Percentiles rank a stretch among this genome's conserved stretches.
phyloP scores from a whole-genome alignment of 64 coral and sea anemone genomes.

The Stylophora pistillata region DNA sequence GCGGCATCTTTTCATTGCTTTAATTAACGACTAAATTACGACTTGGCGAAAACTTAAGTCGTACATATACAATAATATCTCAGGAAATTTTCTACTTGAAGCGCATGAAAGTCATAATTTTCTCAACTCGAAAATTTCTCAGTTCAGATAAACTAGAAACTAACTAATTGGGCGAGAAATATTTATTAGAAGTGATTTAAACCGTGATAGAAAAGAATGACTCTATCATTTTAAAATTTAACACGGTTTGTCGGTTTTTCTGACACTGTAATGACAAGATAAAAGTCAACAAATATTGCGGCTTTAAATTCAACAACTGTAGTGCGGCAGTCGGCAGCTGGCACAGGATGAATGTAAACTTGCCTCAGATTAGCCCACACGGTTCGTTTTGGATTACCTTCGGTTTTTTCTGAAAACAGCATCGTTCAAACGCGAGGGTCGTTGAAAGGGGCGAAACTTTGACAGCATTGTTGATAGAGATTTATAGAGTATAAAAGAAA shows the following conservation, averaged over 20 bases:
- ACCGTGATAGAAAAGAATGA: not conserved
- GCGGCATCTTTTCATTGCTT: not conserved
- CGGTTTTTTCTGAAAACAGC: not conserved
- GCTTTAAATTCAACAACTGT: not conserved
- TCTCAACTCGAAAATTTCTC: too few relatives aligned
- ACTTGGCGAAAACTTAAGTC: not conserved
- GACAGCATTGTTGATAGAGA: not conserved
- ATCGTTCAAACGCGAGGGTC: not conserved
- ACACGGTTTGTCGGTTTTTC: not conserved
- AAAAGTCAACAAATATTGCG: slow-evolving; percentile 19
- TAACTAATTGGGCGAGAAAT: not conserved
- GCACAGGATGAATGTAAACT: not conserved
- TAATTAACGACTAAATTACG: not conserved
- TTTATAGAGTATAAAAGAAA: not conserved
- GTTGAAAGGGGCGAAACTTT: not conserved
- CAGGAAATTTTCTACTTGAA: too few relatives aligned
- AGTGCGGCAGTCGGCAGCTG: not conserved
- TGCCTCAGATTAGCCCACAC: not conserved
- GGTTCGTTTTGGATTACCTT: not conserved
- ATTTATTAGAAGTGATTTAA: not conserved
- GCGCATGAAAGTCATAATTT: too few relatives aligned
- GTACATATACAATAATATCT: not conserved
- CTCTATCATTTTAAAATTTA: slow-evolving; percentile 10
- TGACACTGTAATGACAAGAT: not conserved
- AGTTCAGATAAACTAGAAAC: not conserved